A percentile compares a stretch with the other conserved stretches of the same genome.
Conservation (phyloP, 1,140 invertebrate genomes). For the Panulirus ornatus region DNA sequence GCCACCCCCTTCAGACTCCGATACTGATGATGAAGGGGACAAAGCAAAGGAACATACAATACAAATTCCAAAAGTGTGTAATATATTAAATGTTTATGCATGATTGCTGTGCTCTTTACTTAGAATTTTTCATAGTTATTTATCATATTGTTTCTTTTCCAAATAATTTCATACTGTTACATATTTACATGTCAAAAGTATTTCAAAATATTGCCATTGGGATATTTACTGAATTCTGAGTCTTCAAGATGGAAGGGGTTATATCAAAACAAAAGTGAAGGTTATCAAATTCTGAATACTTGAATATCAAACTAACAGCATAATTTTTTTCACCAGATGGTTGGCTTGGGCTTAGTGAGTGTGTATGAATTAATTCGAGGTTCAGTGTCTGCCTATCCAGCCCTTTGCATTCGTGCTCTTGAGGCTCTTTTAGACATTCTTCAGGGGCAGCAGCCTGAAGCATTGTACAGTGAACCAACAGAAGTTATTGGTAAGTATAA, state of each 20-base stretch:
- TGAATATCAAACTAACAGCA: not conserved
- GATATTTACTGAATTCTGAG: no score
- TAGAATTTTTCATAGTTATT: not conserved
- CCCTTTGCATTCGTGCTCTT: conserved; percentile 91
- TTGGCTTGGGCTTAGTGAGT: conserved; percentile 92
- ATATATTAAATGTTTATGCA: no score
- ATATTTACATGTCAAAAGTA: no score
- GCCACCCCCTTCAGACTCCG: conserved; percentile 58
- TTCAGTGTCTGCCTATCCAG: conserved; percentile 87
- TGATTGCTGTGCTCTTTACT: not conserved
- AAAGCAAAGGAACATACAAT: conserved; percentile 33
- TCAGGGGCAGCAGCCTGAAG: conserved; percentile 93
- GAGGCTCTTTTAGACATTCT: conserved; percentile 92
- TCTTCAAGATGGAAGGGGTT: no score
- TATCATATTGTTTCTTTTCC: no score
- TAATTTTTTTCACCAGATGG: conserved; percentile 82
- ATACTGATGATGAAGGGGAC: conserved; percentile 58
- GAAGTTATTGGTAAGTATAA: conserved; percentile 85
- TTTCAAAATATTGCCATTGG: no score
- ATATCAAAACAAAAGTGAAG: no score
- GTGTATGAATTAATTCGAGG: conserved; percentile 95
- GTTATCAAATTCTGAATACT: no score
- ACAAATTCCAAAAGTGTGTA: conserved; percentile 54
- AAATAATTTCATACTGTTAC: no score
- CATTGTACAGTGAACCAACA: conserved; percentile 85